Evolutionary conservation across 2,113 vertebrate species (phyloP).

Genomic region (Leptobrachium leishanense): DNA sequence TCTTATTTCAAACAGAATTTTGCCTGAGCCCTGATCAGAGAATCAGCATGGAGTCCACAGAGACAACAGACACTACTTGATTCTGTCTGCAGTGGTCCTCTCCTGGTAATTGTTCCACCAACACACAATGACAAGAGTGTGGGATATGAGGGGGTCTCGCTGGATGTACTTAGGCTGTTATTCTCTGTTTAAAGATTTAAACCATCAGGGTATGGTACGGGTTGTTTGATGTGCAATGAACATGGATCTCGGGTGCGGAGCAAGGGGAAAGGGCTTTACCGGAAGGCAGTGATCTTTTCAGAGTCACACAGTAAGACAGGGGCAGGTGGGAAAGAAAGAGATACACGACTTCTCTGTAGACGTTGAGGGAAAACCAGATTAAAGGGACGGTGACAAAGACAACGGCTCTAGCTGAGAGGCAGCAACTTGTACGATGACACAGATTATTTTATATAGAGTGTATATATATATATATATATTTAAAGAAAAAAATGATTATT

Average conservation of each 20-base stretch:
- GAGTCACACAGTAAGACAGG: constrained; percentile 82
- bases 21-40: constrained; percentile 97
- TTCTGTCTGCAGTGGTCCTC: constrained; percentile 78
- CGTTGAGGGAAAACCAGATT: constrained; percentile 92
- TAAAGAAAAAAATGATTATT: no score
- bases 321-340: constrained; percentile 74
- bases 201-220: constrained; percentile 93
- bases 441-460: constrained; percentile 51
- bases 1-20: constrained; percentile 99
- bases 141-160: constrained; percentile 81
- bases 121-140: constrained; percentile 89
- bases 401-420: constrained; percentile 88
- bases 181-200: constrained; percentile 99
- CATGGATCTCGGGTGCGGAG: constrained; percentile 88
- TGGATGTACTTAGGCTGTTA: constrained; percentile 97
- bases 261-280: constrained; percentile 86
- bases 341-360: constrained; percentile 76
- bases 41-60: constrained; percentile 80
- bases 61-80: constrained; percentile 83
- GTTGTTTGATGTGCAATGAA: constrained; percentile 98
- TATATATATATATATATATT: no score
- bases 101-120: constrained; percentile 91
- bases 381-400: constrained; percentile 87
- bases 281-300: constrained; percentile 87
- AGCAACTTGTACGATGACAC: constrained; percentile 70